phyloP scores from a whole-genome alignment of 2,113 vertebrate genomes.

The Pipra filicauda region DNA sequence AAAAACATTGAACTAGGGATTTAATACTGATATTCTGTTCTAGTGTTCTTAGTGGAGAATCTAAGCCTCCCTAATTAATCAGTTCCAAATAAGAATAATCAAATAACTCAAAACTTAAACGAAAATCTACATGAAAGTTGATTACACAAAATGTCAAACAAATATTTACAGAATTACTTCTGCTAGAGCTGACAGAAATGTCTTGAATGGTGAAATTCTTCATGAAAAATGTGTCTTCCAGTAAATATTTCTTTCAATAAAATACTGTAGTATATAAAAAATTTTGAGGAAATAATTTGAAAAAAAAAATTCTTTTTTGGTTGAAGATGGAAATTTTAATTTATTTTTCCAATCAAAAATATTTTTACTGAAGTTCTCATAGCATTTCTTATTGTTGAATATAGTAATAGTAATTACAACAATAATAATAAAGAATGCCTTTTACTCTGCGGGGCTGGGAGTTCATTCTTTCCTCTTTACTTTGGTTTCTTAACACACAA shows the following conservation, averaged over 20 bases:
- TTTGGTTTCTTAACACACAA: background rate
- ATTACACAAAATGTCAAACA: background rate
- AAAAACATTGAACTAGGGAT: background rate
- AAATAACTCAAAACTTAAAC: background rate
- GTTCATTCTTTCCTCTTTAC: background rate
- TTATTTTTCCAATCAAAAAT: background rate
- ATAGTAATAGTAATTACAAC: background rate
- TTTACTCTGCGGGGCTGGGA: background rate
- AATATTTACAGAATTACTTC: background rate
- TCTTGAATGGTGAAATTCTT: background rate
- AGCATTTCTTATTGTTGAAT: background rate
- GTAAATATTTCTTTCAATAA: background rate
- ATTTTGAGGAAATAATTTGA: background rate
- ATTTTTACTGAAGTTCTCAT: background rate
- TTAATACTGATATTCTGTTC: background rate
- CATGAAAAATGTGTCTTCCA: background rate
- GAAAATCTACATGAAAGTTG: background rate
- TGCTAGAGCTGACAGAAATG: background rate
- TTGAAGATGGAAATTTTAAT: background rate
- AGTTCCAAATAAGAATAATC: background rate
- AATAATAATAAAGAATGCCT: fast-evolving
- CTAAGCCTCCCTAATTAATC: background rate
- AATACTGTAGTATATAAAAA: background rate
- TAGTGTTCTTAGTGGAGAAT: background rate
- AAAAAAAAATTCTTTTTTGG: background rate